Base-by-base conservation (phyloP, 2,888 invertebrate species). In the Leucophenga montana region DNA sequence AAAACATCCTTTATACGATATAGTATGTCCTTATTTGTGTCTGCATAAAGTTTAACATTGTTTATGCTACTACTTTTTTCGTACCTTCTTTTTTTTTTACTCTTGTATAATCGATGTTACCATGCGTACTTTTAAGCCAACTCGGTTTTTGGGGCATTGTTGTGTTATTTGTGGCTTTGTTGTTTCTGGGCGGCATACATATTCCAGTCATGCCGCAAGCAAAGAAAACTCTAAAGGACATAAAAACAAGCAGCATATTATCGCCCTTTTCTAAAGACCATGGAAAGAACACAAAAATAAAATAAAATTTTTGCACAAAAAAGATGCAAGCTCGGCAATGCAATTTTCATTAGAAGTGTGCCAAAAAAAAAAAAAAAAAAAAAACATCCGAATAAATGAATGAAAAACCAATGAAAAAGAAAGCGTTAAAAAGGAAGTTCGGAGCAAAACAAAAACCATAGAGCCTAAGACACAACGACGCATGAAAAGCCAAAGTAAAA, bases 61-160 rank as follows among this genome's bases (percentile, higher is more conserved):
- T 64, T 64, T 14, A 64, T 39, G 62, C 5, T 64, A 22, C 20
- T 13, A 13, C 31, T 61, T 64, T 22, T 57, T 22, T 57, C 18
- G 3, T 27, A 3, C 11, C 13, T 22, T 70, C 71, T 62, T 66
- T 11, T 73, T 73, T 76, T 13, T 66, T 44, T 27, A 66, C 66
- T 68, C 14, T 75, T 77, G 77, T 77, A 74, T 77, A 77, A 77
- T 77, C 77, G 71, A 77, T 77, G 73, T 75, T 77, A 66, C 77
- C 71, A 77, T 73, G 77, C 75, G 72, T 72, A 71, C 64, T 72
- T 72, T 73, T 39, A 65, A 66, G 57, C 68, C 65, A 46, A 64
- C 9, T 71, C 65, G 27, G 16, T 48, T 33, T 64, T 64, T 64
- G 62, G 48, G 62, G 16, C 61, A 64, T 46, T 64, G 20, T 46